Conservation (phyloP, 1,140 invertebrate species). For the Polyergus mexicanus region DNA sequence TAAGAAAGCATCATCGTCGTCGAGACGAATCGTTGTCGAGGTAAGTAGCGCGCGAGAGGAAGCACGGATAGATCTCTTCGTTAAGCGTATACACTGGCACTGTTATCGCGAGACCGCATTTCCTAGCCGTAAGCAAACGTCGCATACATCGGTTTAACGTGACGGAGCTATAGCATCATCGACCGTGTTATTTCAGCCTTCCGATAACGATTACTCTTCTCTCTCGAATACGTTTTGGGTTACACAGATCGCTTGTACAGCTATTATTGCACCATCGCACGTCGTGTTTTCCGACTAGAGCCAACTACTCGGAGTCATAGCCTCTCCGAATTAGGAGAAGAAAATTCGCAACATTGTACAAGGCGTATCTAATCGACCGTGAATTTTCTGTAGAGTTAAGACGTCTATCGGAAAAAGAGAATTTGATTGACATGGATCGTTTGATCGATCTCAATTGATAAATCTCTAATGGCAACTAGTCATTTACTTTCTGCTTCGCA, state of each 20-base stretch:
- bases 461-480: conserved; percentile 31
- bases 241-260: conserved; percentile 57
- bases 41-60: conserved; percentile 19
- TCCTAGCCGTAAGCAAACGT: conserved; percentile 64
- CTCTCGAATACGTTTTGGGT: conserved; percentile 42
- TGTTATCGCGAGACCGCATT: conserved; percentile 60
- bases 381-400: conserved; percentile 22
- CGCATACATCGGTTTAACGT: conserved; percentile 17
- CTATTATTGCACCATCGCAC: conserved; percentile 7
- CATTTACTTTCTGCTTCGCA: conserved; percentile 36
- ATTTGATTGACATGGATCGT: conserved; percentile 56
- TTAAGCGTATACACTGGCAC: conserved; percentile 59
- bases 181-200: conserved; percentile 70
- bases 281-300: background rate
- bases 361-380: conserved; percentile 1
- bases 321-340: conserved; percentile 6
- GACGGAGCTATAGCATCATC: conserved; percentile 67
- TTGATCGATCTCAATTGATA: conserved; percentile 42
- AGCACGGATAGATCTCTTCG: conserved; percentile 33
- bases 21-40: conserved; percentile 32
- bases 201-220: conserved; percentile 40
- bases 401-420: conserved; percentile 22
- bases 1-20: conserved; percentile 10
- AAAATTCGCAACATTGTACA: conserved; percentile 33
- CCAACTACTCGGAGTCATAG: background rate